Evolutionary conservation across 2,888 invertebrate genomes (phyloP).

Genomic region (Lepidocyrtinus sp.): DNA sequence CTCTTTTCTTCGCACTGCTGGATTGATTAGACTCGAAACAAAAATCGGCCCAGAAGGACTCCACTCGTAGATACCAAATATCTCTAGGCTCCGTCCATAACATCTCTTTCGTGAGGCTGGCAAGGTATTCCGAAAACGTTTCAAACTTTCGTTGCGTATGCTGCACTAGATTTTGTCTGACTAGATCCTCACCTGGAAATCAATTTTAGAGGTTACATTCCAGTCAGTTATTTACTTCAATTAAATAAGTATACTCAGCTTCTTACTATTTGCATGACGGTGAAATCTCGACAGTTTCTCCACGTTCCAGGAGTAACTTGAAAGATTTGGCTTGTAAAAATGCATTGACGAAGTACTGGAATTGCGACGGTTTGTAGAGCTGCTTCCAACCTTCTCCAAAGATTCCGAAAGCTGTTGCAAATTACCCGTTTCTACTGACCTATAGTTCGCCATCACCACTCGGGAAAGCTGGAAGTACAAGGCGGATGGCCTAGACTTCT

Average conservation of each 20-base stretch:
- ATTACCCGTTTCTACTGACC: conserved; percentile 76
- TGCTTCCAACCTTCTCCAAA: conserved; percentile 80
- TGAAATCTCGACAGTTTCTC: conserved; percentile 37
- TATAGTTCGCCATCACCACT: conserved; percentile 77
- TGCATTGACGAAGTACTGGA: conserved; percentile 1
- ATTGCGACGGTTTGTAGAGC: not conserved
- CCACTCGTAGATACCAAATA: conserved; percentile 88
- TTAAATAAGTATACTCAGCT: too few species aligned
- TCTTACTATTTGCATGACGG: conserved; percentile 49
- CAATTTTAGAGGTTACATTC: too few species aligned
- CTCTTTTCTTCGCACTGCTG: conserved; percentile 47
- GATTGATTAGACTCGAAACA: conserved; percentile 78
- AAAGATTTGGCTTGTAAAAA: not conserved
- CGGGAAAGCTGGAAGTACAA: conserved; percentile 88
- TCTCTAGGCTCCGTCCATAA: conserved; percentile 89
- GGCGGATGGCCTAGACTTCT: conserved; percentile 89
- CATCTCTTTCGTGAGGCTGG: conserved; percentile 72
- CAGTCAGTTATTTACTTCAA: too few species aligned
- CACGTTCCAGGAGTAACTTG: not conserved
- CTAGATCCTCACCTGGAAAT: conserved; percentile 48
- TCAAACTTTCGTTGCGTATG: conserved; percentile 70
- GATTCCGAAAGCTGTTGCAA: conserved; percentile 84
- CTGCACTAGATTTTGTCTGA: conserved; percentile 30
- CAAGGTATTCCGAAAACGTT: conserved; percentile 62
- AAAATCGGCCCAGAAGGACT: conserved; percentile 96